Base-by-base conservation (phyloP, 2,888 invertebrate species). In the Carabus problematicus region DNA sequence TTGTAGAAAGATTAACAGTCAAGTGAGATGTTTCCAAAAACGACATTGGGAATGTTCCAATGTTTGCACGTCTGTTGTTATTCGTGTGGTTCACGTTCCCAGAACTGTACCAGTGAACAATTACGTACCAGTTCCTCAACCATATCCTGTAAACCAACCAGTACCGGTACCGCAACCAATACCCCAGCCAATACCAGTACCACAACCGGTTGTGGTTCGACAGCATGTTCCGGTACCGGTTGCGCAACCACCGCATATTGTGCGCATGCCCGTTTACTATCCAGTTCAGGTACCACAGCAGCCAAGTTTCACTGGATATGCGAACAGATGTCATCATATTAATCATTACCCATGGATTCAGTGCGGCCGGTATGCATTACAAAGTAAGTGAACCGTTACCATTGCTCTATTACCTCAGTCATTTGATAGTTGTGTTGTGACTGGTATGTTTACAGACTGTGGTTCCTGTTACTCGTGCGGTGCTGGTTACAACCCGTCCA, bases 391-490 rank as follows among this genome's bases (percentile, higher is more conserved):
- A 4, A 39, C 12, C n/a, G n/a, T n/a, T n/a, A n/a, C n/a, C n/a
- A n/a, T n/a, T n/a, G n/a, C n/a, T n/a, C n/a, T n/a, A n/a, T n/a
- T n/a, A n/a, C n/a, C n/a, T 52, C 12, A 52, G 12, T 11, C 29
- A 29, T 29, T 29, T 29, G 29, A 29, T 29, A 29, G 6, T 29
- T 29, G 2, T 3, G 29, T 29, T 29, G 29, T 29, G 29, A 29
- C 29, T 29, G 29, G 29, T 29, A 29, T 29, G 9, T 11, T 72
- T 71, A n/a, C 47, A 72, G 72, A 67, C 59, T 72, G 72, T 42
- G 72, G 71, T 47, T 66, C 71, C 8, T 72, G 72, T 39, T 72
- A 72, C 55, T 49, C 58, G 3, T 72, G 72, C 43, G 66, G 66
- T 42, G 70, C 66, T 1, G 58, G 64, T 42, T 70, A 67, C 52